Evolutionary conservation across 2,797 vertebrate species (phyloP).

Genomic region (Pterois miles): DNA sequence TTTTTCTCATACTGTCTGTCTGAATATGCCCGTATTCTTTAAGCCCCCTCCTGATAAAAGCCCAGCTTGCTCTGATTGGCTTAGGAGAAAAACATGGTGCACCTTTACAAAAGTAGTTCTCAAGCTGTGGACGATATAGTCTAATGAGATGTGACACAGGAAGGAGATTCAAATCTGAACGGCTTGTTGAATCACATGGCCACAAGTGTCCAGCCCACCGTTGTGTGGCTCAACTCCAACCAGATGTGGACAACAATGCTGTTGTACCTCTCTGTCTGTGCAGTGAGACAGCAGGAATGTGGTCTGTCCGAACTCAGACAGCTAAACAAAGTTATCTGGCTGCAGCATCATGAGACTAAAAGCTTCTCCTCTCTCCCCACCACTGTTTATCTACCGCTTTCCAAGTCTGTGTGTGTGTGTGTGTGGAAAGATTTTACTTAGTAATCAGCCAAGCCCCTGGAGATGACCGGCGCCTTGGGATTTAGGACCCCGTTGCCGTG

Average conservation of each 20-base stretch:
- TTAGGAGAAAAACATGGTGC: no score
- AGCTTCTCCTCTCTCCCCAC: constrained; percentile 53
- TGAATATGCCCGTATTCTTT: background rate
- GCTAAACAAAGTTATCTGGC: constrained; percentile 75
- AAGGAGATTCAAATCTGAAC: no score
- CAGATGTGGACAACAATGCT: constrained; percentile 36
- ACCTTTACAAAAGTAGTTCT: background rate
- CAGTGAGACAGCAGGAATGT: constrained; percentile 66
- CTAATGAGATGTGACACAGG: background rate
- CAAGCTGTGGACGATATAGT: background rate
- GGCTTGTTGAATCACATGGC: no score
- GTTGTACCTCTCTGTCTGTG: constrained; percentile 32
- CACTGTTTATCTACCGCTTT: constrained; percentile 66
- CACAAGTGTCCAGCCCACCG: background rate
- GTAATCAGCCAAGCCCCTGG: constrained; percentile 68
- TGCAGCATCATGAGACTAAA: constrained; percentile 72
- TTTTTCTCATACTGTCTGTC: background rate
- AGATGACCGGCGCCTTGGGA: constrained; percentile 64
- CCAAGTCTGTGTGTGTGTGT: constrained; percentile 40
- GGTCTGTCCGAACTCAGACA: constrained; percentile 54
- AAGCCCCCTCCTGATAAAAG: rapidly evolving
- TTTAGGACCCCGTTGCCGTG: constrained; percentile 59
- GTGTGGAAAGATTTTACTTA: constrained; percentile 67
- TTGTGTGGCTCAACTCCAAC: background rate
- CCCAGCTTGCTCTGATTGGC: background rate